These are phyloP conservation scores for Galeopsomyia nigrocyanea DNA, from an alignment of 2,888 invertebrate species.

Conservation along the genomic window DNA sequence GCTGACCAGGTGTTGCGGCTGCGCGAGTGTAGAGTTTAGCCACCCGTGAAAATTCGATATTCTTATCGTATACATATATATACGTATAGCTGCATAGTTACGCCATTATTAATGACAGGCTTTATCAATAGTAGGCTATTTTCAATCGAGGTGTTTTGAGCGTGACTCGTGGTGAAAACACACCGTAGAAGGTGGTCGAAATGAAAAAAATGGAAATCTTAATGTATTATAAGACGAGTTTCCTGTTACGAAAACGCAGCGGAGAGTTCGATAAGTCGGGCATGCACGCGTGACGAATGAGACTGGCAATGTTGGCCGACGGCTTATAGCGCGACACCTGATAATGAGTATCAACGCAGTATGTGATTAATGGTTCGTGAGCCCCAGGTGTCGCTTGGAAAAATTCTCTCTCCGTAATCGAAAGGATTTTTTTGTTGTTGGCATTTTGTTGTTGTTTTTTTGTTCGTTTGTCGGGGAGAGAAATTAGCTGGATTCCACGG, in stretches of 20 bases:
- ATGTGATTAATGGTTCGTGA: slow-evolving; percentile 24
- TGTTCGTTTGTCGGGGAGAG: slow-evolving; percentile 7
- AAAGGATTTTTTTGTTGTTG: not conserved
- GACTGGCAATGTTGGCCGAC: slow-evolving; percentile 31
- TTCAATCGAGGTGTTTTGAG: too few relatives aligned
- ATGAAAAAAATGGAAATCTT: too few relatives aligned
- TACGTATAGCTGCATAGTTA: too few relatives aligned
- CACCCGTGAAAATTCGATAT: too few relatives aligned
- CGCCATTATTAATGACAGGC: too few relatives aligned
- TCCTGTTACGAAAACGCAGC: slow-evolving; percentile 26
- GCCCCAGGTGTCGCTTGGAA: slow-evolving; percentile 5
- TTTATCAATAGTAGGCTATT: too few relatives aligned
- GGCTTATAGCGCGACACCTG: slow-evolving; percentile 35
- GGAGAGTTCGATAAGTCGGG: not conserved
- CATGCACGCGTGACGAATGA: slow-evolving; percentile 37
- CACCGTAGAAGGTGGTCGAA: too few relatives aligned
- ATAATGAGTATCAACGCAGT: slow-evolving; percentile 17
- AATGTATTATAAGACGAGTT: not conserved
- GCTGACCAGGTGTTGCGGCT: slow-evolving; percentile 17
- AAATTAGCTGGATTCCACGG: slow-evolving; percentile 36
- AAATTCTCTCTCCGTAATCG: slow-evolving; percentile 7
- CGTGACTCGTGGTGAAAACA: too few relatives aligned
- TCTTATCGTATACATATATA: too few relatives aligned
- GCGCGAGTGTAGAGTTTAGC: not conserved
- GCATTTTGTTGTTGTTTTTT: not conserved